Evolutionary conservation across 1,140 invertebrate genomes (phyloP).

Genomic region (Megalopta genalis): DNA sequence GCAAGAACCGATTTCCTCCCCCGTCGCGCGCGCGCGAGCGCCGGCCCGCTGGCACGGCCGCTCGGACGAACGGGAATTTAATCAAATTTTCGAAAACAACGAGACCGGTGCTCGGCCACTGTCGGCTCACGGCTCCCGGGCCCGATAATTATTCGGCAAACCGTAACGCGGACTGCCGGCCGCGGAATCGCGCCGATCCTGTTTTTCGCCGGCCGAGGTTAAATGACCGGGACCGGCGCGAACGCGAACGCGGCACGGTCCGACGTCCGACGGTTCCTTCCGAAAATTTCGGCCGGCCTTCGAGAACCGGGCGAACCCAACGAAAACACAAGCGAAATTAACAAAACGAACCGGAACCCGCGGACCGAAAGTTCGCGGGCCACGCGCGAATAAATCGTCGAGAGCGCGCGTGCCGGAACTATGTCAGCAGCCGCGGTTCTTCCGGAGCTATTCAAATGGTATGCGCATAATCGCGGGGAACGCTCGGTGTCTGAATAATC

Average conservation of each 20-base stretch:
- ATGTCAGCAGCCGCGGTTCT: neutral
- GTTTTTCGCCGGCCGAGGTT: conserved; percentile 3
- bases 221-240: neutral
- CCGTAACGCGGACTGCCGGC: neutral
- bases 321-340: neutral
- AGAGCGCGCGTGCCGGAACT: neutral
- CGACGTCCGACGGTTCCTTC: neutral
- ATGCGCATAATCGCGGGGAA: neutral
- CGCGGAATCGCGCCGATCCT: neutral
- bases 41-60: neutral
- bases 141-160: conserved; percentile 48
- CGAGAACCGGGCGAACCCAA: too few relatives aligned
- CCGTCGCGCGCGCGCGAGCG: conserved; percentile 11
- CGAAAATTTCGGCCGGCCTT: neutral
- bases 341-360: too few relatives aligned
- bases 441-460: neutral
- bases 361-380: neutral
- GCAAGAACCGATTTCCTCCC: conserved; percentile 49
- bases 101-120: too few relatives aligned
- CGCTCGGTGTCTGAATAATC: neutral
- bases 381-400: neutral
- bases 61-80: conserved; percentile 52
- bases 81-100: conserved; percentile 65
- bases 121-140: neutral
- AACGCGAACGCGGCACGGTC: neutral